Conservation (phyloP, 2,113 vertebrate genomes). For the Dascyllus trimaculatus region DNA sequence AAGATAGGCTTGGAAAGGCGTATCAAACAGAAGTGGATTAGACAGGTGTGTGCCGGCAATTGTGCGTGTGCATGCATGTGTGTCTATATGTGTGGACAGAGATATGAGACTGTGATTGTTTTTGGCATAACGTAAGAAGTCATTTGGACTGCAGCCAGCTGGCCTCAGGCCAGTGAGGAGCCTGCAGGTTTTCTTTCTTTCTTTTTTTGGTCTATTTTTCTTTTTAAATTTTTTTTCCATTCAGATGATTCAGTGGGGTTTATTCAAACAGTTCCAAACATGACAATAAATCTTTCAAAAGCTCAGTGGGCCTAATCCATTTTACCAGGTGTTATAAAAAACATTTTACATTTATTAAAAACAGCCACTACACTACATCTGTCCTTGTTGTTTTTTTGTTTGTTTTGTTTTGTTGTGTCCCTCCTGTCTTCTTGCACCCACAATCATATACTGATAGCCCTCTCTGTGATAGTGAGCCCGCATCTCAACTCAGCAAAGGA, state of each 20-base stretch:
- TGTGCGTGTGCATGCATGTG: slow-evolving; percentile 31
- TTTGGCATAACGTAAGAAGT: slow-evolving; percentile 72
- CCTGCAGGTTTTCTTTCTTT: slow-evolving; percentile 36
- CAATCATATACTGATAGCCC: not conserved
- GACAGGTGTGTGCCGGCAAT: slow-evolving; percentile 70
- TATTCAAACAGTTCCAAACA: slow-evolving; percentile 17
- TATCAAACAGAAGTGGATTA: slow-evolving; percentile 79
- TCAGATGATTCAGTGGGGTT: slow-evolving; percentile 27
- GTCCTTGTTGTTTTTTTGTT: not conserved
- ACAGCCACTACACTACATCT: slow-evolving; percentile 23
- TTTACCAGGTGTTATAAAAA: slow-evolving; percentile 51
- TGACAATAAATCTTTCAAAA: slow-evolving; percentile 52
- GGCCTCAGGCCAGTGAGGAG: slow-evolving; percentile 60
- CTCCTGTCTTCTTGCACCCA: not conserved
- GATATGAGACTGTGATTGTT: slow-evolving; percentile 71
- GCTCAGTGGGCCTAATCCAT: slow-evolving; percentile 54
- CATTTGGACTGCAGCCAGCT: slow-evolving; percentile 74
- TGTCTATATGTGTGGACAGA: slow-evolving; percentile 67
- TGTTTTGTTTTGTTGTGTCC: not conserved
- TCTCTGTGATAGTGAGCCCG: slow-evolving; percentile 15
- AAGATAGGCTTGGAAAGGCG: slow-evolving; percentile 78
- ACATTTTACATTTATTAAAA: slow-evolving; percentile 56
- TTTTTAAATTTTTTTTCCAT: slow-evolving; percentile 30
- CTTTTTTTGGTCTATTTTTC: slow-evolving; percentile 18
- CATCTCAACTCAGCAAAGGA: slow-evolving; percentile 35